Conservation (phyloP, 2,888 invertebrate genomes). For the Zygogramma bicolorata region DNA sequence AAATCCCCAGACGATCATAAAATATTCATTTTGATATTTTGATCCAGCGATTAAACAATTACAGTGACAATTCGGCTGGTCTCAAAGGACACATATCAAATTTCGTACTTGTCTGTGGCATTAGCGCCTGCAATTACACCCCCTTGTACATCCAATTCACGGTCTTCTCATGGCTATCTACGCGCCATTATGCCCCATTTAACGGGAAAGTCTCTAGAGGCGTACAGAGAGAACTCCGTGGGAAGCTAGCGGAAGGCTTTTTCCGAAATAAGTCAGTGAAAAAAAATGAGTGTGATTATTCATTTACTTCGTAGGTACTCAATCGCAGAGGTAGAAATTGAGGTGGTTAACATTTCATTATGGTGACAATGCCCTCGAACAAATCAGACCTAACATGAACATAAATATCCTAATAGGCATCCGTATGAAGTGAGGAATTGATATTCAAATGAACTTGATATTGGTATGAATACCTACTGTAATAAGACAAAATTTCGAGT, state of each 20-base stretch:
- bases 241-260: background rate
- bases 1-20: slow-evolving; percentile 51
- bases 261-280: background rate
- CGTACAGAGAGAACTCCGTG: background rate
- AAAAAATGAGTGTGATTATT: too few species aligned
- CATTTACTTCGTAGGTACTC: too few species aligned
- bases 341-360: too few species aligned
- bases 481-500: too few species aligned
- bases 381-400: too few species aligned
- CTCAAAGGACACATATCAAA: slow-evolving; percentile 44
- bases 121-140: slow-evolving; percentile 15
- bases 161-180: background rate
- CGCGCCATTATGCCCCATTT: slow-evolving; percentile 15
- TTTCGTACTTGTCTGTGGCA: slow-evolving; percentile 23
- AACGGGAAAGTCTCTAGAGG: background rate
- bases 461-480: too few species aligned
- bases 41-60: slow-evolving; percentile 56
- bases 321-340: too few species aligned
- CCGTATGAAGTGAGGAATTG: too few species aligned
- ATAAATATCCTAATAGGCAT: too few species aligned
- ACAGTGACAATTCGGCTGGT: slow-evolving; percentile 49
- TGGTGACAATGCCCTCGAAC: too few species aligned
- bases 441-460: too few species aligned
- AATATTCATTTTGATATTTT: slow-evolving; percentile 55
- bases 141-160: slow-evolving; percentile 14